phyloP scores from a whole-genome alignment of 1,140 invertebrate species.

The Lasioglossum baleicum region DNA sequence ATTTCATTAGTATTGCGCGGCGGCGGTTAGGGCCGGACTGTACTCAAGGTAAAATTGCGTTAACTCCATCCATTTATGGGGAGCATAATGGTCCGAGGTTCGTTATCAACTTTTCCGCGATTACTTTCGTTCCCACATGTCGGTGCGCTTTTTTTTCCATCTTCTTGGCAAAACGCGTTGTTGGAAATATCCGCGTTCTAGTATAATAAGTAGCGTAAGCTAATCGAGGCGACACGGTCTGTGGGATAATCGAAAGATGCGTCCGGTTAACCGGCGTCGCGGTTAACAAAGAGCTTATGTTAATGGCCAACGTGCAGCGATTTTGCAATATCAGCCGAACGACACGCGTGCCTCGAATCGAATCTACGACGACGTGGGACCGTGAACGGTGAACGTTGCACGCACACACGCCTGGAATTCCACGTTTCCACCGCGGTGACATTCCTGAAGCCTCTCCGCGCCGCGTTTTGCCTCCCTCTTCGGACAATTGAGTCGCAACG shows the following conservation, averaged over 20 bases:
- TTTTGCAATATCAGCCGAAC: constrained; percentile 25
- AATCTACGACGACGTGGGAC: constrained; percentile 23
- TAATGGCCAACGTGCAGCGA: constrained; percentile 37
- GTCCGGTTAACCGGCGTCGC: constrained; percentile 18
- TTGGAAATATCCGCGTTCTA: no score
- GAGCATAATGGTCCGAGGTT: no score
- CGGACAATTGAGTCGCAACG: constrained; percentile 35
- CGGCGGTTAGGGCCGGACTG: no score
- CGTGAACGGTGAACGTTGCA: not conserved
- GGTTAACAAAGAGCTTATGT: constrained; percentile 34
- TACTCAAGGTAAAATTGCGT: no score
- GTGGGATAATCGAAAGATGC: not conserved
- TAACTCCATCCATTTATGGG: no score
- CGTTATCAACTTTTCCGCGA: no score
- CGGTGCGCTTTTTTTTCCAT: no score
- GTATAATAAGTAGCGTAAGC: no score
- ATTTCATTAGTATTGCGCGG: no score
- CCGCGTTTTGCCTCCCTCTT: constrained; percentile 14
- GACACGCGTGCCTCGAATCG: constrained; percentile 37
- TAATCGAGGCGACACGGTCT: no score
- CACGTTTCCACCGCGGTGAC: constrained; percentile 20
- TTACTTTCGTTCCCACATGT: no score
- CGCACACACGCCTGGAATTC: constrained; percentile 26
- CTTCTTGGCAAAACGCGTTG: no score
- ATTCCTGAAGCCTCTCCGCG: constrained; percentile 14